A percentile compares a stretch with the other conserved stretches of the same genome.
Conservation (phyloP, 2,888 invertebrate genomes). For the Dicyrtomina minuta region DNA sequence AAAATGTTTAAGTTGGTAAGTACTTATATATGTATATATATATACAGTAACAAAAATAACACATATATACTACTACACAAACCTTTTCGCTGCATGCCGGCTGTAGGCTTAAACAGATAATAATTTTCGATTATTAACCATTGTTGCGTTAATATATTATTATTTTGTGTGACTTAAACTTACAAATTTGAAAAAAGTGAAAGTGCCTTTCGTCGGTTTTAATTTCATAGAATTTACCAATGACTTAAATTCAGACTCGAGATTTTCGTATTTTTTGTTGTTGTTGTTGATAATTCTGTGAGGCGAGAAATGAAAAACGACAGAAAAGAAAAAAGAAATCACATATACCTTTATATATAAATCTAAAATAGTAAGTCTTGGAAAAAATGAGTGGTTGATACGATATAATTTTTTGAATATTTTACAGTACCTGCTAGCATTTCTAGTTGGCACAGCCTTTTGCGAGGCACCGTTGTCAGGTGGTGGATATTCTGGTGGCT, state of each 20-base stretch:
- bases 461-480: constrained; percentile 34
- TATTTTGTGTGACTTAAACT: neutral
- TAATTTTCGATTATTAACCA: neutral
- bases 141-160: neutral
- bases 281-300: too few relatives aligned
- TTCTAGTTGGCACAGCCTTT: constrained; percentile 34
- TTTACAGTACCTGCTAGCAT: constrained; percentile 34
- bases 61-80: too few relatives aligned
- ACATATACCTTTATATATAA: neutral
- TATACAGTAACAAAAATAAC: too few relatives aligned
- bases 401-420: neutral
- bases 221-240: too few relatives aligned
- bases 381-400: neutral
- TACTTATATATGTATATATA: neutral
- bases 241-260: too few relatives aligned
- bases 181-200: neutral
- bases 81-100: too few relatives aligned
- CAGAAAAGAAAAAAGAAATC: neutral
- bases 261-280: too few relatives aligned
- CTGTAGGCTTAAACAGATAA: too few relatives aligned
- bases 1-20: constrained; percentile 37
- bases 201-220: neutral
- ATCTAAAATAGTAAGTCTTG: neutral
- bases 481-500: constrained; percentile 31
- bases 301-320: too few relatives aligned